Base-by-base conservation (phyloP, 2,888 invertebrate genomes). In the Teinopalpus imperialis region DNA sequence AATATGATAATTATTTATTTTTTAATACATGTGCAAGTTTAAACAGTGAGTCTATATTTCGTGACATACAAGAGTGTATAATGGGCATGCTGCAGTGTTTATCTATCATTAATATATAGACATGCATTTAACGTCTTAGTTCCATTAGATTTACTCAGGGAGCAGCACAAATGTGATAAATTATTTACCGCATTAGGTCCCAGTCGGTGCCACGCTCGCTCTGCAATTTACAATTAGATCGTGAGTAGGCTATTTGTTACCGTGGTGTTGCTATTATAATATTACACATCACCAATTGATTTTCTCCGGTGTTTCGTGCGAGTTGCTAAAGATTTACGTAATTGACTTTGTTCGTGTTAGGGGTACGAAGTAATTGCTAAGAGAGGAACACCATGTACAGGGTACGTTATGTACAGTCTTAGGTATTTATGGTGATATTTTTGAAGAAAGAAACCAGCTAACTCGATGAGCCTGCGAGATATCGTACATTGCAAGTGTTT, bases 241-340 rank as follows among this genome's bases (percentile, higher is more conserved):
- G 76, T 78, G 79, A 69, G 61, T 50, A 10, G 51, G 57, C 62
- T 57, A 71, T 79, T 76, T 68, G 63, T 59, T 54, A 35, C 55
- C 53, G 57, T 50, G 48, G 9, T 21, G 12, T 23, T 57, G 54
- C 44, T 54, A 51, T 47, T 59, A 52, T 57, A 61, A 61, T 59
- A 59, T 52, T 53, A 58, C 55, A 56, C 61, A 53, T 35, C 51
- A 48, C 54, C 54, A 53, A 57, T 52, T 55, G 57, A 57, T 65
- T 69, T 57, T 52, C 48, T 43, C 49, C 41, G 52, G 52, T 43
- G 52, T 32, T 29, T 47, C 32, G 42, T 43, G 47, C 51, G 56
- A 52, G 55, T 48, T 56, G 57, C 48, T 54, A 56, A 58, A 59
- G 47, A 55, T 64, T 40, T 46, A 45, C 29, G 34, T 27, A 26